Conservation (phyloP, 2,888 invertebrate genomes). For the Drosophila melanosoma region DNA sequence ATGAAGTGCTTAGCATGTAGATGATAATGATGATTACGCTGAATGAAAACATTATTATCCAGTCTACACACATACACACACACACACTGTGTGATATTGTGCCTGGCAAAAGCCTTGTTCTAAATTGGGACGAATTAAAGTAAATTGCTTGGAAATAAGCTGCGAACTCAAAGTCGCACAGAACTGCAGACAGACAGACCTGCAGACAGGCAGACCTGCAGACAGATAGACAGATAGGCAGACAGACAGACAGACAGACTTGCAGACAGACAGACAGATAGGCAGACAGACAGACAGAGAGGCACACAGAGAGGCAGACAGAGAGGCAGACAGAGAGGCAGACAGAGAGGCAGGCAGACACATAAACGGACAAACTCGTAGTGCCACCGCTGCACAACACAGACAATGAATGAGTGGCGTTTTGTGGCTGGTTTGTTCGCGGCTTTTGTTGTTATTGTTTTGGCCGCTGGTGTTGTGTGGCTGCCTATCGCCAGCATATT, state of each 20-base stretch:
- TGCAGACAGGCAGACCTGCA: slow-evolving; percentile 9
- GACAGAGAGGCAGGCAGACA: neutral
- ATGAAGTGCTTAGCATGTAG: slow-evolving; percentile 14
- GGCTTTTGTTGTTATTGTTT: slow-evolving; percentile 45
- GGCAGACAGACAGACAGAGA: neutral
- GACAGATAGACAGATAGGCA: slow-evolving; percentile 7
- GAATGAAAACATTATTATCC: slow-evolving; percentile 69
- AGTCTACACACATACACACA: slow-evolving; percentile 16
- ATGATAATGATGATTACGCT: slow-evolving; percentile 64
- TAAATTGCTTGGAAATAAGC: slow-evolving; percentile 78
- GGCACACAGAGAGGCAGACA: slow-evolving; percentile 5
- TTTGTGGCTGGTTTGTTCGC: slow-evolving; percentile 59
- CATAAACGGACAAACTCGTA: neutral
- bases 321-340: neutral
- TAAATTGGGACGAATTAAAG: slow-evolving; percentile 78
- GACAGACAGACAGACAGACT: slow-evolving; percentile 4
- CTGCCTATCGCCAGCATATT: slow-evolving; percentile 46
- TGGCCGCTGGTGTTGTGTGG: slow-evolving; percentile 31
- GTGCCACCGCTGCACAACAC: slow-evolving; percentile 31
- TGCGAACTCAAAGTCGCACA: slow-evolving; percentile 27
- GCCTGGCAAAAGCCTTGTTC: slow-evolving; percentile 56
- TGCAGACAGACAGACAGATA: slow-evolving; percentile 13
- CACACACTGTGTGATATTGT: slow-evolving; percentile 7
- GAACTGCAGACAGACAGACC: slow-evolving; percentile 18
- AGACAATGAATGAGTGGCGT: slow-evolving; percentile 72